Percentiles rank a stretch among this genome's conserved stretches.
phyloP scores from a whole-genome alignment of 2,113 vertebrate species.

The Lampris incognitus region DNA sequence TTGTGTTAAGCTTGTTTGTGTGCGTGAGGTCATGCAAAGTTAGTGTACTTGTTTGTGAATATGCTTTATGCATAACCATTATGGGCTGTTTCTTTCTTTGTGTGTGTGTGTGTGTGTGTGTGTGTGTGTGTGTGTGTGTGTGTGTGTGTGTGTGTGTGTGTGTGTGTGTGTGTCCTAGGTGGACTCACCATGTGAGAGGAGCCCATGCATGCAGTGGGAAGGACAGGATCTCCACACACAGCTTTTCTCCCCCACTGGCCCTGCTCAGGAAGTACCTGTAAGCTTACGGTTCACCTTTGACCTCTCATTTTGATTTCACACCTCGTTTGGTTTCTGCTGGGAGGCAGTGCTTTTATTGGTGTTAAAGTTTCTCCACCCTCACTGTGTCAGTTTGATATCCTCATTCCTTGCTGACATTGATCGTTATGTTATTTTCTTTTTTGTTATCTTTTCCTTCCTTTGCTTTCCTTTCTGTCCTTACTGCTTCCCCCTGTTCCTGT shows the following conservation, averaged over 20 bases:
- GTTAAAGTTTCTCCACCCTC: no score
- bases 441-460: background rate
- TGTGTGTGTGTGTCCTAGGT: slow-evolving; percentile 81
- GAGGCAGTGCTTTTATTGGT: background rate
- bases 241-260: slow-evolving; percentile 88
- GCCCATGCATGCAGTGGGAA: slow-evolving; percentile 93
- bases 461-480: slow-evolving; percentile 84
- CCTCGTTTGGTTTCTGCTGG: background rate
- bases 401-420: background rate
- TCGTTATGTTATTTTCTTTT: background rate
- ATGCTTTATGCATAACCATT: background rate
- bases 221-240: slow-evolving; percentile 89
- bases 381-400: background rate
- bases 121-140: slow-evolving; percentile 56
- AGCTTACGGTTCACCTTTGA: slow-evolving; percentile 51
- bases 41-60: background rate
- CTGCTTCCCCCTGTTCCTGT: slow-evolving; percentile 87
- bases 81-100: slow-evolving; percentile 11
- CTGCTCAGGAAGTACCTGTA: slow-evolving; percentile 89
- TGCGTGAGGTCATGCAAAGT: background rate
- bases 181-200: slow-evolving; percentile 90
- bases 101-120: slow-evolving; percentile 12
- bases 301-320: background rate
- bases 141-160: slow-evolving; percentile 34
- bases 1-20: no score